These are phyloP conservation scores for Parazoanthus atlanticus DNA, from an alignment of 92 coral and sea anemone species.

Conservation along the genomic window DNA sequence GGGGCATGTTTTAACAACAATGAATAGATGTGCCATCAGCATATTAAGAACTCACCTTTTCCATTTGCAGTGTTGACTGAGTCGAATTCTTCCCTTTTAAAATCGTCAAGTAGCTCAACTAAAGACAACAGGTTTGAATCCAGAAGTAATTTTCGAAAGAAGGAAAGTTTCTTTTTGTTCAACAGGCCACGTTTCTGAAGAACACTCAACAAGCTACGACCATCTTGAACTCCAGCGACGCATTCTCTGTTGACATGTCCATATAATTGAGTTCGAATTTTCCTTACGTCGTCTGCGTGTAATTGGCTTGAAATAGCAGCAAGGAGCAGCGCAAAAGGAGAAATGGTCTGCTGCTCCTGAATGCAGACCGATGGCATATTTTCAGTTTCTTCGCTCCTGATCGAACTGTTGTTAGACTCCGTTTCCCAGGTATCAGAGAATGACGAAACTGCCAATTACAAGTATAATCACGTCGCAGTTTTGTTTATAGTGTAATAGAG, in stretches of 20 bases:
- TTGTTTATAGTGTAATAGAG: not conserved
- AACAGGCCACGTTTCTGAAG: slow-evolving; percentile 85
- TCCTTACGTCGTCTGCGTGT: slow-evolving; percentile 61
- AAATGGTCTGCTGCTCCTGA: slow-evolving; percentile 20
- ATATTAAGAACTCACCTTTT: not conserved
- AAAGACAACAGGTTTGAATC: slow-evolving; percentile 63
- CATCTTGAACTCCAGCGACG: slow-evolving; percentile 66
- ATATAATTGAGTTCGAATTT: slow-evolving; percentile 74
- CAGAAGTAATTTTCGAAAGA: slow-evolving; percentile 71
- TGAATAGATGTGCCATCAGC: not conserved
- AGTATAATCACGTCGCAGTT: not conserved
- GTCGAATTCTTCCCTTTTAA: slow-evolving; percentile 38
- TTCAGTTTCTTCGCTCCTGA: not conserved
- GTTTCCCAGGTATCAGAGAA: slow-evolving; percentile 14
- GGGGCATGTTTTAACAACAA: not conserved
- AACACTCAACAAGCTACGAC: slow-evolving; percentile 65
- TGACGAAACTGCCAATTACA: not conserved
- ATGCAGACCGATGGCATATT: slow-evolving; percentile 45
- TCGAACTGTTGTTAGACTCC: not conserved
- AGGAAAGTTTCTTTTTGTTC: slow-evolving; percentile 75
- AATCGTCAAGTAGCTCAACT: slow-evolving; percentile 79
- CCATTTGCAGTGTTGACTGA: not conserved
- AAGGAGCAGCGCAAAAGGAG: slow-evolving; percentile 70
- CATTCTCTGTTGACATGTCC: slow-evolving; percentile 88
- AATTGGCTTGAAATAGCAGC: slow-evolving; percentile 81